Evolutionary conservation across 2,888 invertebrate species (phyloP).

Genomic region (Leucophenga montana): DNA sequence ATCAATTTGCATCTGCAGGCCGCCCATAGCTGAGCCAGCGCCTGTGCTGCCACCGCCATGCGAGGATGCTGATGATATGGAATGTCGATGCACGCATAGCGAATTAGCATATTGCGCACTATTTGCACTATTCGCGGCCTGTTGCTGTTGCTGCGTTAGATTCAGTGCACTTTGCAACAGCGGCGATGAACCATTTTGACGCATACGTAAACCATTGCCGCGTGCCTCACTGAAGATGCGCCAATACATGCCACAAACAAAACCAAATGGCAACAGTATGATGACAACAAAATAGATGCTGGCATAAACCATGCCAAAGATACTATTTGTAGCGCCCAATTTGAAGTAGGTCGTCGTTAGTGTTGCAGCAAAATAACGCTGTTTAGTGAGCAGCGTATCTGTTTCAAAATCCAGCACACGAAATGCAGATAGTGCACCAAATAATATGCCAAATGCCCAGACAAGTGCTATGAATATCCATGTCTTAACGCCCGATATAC

Average conservation of each 20-base stretch:
- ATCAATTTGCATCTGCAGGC: conserved; percentile 72
- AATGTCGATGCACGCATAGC: conserved; percentile 66
- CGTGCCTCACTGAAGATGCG: conserved; percentile 73
- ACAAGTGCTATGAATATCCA: conserved; percentile 72
- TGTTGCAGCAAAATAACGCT: conserved; percentile 51
- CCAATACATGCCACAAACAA: conserved; percentile 74
- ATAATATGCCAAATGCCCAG: conserved; percentile 72
- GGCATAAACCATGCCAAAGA: conserved; percentile 69
- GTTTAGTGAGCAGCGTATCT: conserved; percentile 62
- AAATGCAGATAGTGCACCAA: conserved; percentile 72
- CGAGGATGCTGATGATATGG: conserved; percentile 68
- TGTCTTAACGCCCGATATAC: conserved; percentile 72
- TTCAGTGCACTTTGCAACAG: conserved; percentile 72
- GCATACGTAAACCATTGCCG: conserved; percentile 72
- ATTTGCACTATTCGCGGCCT: conserved; percentile 15
- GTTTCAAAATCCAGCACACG: conserved; percentile 69
- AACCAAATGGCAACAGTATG: conserved; percentile 72
- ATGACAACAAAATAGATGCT: conserved; percentile 71
- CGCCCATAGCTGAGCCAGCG: no score
- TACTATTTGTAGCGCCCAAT: conserved; percentile 57
- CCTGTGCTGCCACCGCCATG: conserved; percentile 54
- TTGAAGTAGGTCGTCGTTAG: conserved; percentile 49
- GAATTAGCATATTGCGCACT: conserved; percentile 57
- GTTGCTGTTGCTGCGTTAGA: conserved; percentile 60
- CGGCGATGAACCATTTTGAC: conserved; percentile 73